These are phyloP conservation scores for Tachina grossa DNA, from an alignment of 2,888 invertebrate genomes.

Conservation along the genomic window DNA sequence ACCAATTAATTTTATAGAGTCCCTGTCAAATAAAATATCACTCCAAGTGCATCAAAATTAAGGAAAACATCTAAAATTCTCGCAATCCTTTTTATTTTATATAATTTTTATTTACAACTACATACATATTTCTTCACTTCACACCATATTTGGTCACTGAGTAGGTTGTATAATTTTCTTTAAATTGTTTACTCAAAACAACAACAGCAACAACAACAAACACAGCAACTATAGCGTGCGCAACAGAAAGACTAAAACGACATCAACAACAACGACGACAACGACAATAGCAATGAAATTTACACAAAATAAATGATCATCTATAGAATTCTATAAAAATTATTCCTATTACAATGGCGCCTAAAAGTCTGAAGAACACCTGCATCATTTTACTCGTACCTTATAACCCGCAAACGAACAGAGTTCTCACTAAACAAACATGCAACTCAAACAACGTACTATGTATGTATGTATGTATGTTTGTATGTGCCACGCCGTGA, in stretches of 20 bases:
- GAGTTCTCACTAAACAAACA: conserved; percentile 58
- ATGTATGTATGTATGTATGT: no score
- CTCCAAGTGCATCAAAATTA: conserved; percentile 7
- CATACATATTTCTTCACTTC: conserved; percentile 6
- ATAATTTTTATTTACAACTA: conserved; percentile 19
- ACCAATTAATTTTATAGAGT: conserved; percentile 1
- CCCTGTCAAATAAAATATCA: conserved; percentile 30
- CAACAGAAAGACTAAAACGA: conserved; percentile 3
- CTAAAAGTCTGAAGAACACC: conserved; percentile 78
- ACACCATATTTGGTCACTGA: conserved; percentile 54
- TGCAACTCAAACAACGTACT: conserved; percentile 39
- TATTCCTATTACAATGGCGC: conserved; percentile 74
- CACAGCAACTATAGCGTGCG: background rate
- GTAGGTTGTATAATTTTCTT: conserved; percentile 70
- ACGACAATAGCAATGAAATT: conserved; percentile 18
- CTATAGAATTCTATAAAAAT: conserved; percentile 62
- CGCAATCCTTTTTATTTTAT: background rate
- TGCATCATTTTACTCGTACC: conserved; percentile 72
- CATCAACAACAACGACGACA: background rate
- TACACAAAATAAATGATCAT: conserved; percentile 59
- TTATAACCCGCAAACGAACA: conserved; percentile 61
- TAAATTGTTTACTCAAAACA: conserved; percentile 62
- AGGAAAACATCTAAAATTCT: conserved; percentile 29
- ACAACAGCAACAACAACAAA: conserved; percentile 12
- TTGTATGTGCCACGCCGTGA: conserved; percentile 10